Evolutionary conservation across 2,797 vertebrate genomes (phyloP), one percentile per base, ranked within the genome.

Genomic region (Microchirus variegatus): DNA sequence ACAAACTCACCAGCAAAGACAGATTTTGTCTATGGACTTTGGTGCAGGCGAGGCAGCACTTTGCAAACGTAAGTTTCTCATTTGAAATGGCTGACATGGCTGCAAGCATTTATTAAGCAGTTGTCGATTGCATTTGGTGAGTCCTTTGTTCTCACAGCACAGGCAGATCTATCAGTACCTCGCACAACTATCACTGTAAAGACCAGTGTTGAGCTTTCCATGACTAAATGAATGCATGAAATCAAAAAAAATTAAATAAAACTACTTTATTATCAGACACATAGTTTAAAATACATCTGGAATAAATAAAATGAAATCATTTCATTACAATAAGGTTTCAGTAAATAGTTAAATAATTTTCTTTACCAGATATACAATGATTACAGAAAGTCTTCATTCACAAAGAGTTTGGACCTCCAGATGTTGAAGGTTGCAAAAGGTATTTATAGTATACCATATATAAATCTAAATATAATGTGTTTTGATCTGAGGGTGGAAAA

Each of bases 401-500:
- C 41, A 65, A 54, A 38, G 18, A 51, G 61, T 67, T 67, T 71
- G 47, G 59, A 73, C 17, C 49, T 22, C 22, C 47, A 57, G 46
- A 60, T 66, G 51, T 67, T 52, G 59, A 71, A 57, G 76, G 63
- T 69, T 69, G 59, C 75, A 67, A 79, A 80, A 75, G 77, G 69
- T 74, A 76, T 69, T 49, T 70, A 17, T 57, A 64, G 77, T 79
- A 53, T 63, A 67, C 69, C 59, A 60, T 54, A 62, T 81, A 89
- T 48, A 89, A 88, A 90, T 89, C 78, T 82, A 82, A 38, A 67
- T 50, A 51, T 73, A 31, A 73, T 54, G 64, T 75, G 17, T 72
- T 80, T 70, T 11, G 65, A 68, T 80, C 58, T 70, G 52, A 78
- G 31, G 72, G 75, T 9, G 46, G 72, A 81, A 84, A 82, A 85